phyloP scores from a whole-genome alignment of 2,888 invertebrate genomes.

The Augiades crinisus region DNA sequence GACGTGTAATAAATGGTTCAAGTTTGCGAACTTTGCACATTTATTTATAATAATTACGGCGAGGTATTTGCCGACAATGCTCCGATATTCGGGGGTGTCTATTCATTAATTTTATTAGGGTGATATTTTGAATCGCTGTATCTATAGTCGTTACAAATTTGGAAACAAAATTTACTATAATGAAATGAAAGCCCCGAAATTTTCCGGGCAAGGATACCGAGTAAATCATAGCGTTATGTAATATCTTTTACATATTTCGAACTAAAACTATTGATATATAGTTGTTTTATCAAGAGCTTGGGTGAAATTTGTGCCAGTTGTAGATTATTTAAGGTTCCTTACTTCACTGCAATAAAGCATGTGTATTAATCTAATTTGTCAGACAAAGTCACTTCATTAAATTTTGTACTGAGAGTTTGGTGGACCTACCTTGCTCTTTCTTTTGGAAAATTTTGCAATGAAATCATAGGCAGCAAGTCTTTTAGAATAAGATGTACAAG shows the following conservation, averaged over 20 bases:
- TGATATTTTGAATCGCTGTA: conserved; percentile 38
- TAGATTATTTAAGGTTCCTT: conserved; percentile 37
- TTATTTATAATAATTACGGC: conserved; percentile 64
- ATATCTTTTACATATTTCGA: conserved; percentile 38
- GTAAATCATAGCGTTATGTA: conserved; percentile 37
- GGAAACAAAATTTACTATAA: conserved; percentile 38
- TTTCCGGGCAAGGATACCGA: conserved; percentile 35
- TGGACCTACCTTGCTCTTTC: too few species aligned
- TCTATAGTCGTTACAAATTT: conserved; percentile 38
- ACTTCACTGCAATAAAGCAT: conserved; percentile 25
- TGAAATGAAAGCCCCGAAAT: conserved; percentile 40
- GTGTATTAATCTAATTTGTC: conserved; percentile 20
- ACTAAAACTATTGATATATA: conserved; percentile 39
- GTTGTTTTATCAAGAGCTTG: conserved; percentile 38
- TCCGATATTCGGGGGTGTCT: conserved; percentile 51
- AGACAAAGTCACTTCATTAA: conserved; percentile 14
- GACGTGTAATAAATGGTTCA: conserved; percentile 47
- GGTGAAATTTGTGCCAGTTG: conserved; percentile 35
- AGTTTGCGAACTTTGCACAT: conserved; percentile 56
- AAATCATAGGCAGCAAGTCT: too few species aligned
- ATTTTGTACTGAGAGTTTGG: conserved; percentile 7
- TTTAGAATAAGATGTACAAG: too few species aligned
- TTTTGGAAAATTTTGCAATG: too few species aligned
- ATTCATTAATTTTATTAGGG: conserved; percentile 55
- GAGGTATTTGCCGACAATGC: conserved; percentile 58